These are phyloP conservation scores for Pseudomugil gertrudae DNA, from an alignment of 2,797 vertebrate species.

Conservation along the genomic window DNA sequence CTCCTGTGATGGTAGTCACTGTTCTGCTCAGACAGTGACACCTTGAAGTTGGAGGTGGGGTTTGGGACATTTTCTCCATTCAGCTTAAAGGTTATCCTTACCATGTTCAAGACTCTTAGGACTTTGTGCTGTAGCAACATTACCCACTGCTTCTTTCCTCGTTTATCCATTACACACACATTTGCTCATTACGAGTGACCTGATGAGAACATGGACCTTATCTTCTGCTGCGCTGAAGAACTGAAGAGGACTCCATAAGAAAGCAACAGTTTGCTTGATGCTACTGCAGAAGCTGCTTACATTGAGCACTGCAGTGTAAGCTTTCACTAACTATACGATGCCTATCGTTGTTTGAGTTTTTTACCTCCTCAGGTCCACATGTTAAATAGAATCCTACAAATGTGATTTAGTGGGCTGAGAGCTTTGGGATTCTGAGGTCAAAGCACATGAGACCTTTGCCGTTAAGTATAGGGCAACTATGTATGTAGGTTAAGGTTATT, in stretches of 20 bases:
- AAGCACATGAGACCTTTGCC: conserved; percentile 40
- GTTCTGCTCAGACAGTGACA: conserved; percentile 18
- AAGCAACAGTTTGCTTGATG: conserved; percentile 40
- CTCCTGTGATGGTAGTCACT: not conserved
- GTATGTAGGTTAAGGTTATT: conserved; percentile 65
- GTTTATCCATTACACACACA: conserved; percentile 19
- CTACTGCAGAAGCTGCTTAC: conserved; percentile 44
- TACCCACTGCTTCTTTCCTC: not conserved
- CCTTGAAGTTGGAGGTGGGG: conserved; percentile 14
- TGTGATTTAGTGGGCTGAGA: conserved; percentile 72
- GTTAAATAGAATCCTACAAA: conserved; percentile 72
- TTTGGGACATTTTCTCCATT: conserved; percentile 13
- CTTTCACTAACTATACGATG: conserved; percentile 55
- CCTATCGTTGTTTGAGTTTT: conserved; percentile 59
- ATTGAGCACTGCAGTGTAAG: conserved; percentile 49
- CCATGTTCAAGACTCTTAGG: not conserved
- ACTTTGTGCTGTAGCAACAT: not conserved
- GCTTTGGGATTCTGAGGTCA: conserved; percentile 58
- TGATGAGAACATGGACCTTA: conserved; percentile 55
- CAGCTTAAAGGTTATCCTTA: conserved; percentile 31
- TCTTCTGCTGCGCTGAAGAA: conserved; percentile 46
- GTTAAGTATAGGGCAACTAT: conserved; percentile 36
- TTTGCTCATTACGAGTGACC: conserved; percentile 42
- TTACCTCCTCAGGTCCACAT: conserved; percentile 52
- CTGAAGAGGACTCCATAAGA: conserved; percentile 24